These are phyloP conservation scores for Heterocephalus glaber DNA, from an alignment of 2,113 vertebrate genomes.

Conservation along the genomic window DNA sequence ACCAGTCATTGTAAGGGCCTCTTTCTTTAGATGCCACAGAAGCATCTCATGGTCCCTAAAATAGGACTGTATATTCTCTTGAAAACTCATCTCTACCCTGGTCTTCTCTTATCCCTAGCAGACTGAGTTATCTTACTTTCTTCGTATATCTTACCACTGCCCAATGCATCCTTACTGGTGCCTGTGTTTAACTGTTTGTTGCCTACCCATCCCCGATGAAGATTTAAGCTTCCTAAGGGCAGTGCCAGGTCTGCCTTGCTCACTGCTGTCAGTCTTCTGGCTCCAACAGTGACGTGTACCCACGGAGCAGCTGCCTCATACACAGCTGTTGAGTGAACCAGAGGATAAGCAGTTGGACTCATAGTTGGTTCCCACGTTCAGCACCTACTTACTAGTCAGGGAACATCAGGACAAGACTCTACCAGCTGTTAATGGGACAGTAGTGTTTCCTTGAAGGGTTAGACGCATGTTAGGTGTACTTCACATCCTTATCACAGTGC, in stretches of 20 bases:
- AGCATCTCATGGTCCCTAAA: not conserved
- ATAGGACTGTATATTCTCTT: not conserved
- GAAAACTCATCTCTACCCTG: not conserved
- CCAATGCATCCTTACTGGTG: not conserved
- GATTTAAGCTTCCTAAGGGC: not conserved
- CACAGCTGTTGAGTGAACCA: not conserved
- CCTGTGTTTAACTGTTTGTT: not conserved
- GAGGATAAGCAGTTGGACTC: not conserved
- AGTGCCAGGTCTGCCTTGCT: not conserved
- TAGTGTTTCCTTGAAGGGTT: not conserved
- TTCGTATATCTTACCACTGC: not conserved
- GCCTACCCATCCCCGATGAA: not conserved
- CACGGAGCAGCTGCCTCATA: not conserved
- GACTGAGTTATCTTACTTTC: not conserved
- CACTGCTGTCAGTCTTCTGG: not conserved
- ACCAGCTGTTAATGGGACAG: not conserved
- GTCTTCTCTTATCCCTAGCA: not conserved
- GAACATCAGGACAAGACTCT: not conserved
- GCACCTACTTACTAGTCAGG: not conserved
- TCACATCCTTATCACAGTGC: not conserved
- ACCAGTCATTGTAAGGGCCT: not conserved
- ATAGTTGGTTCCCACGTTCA: not conserved
- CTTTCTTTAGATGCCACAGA: not conserved
- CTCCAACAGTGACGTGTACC: not conserved
- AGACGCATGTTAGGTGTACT: not conserved